Conservation (phyloP, 2,888 invertebrate species). For the Campoplex capitator region DNA sequence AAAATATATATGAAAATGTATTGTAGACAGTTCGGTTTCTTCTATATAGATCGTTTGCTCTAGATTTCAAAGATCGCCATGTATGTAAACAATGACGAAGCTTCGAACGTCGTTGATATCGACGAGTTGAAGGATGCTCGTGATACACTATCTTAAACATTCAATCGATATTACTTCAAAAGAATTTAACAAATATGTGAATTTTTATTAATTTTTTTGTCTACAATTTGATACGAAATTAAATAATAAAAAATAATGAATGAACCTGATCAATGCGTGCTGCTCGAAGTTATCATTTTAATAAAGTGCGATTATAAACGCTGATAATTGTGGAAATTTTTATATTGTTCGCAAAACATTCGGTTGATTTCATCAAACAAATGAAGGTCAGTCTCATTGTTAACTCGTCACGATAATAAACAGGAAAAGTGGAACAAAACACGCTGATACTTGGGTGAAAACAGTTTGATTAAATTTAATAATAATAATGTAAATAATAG, state of each 20-base stretch:
- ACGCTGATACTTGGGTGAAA: constrained; percentile 22
- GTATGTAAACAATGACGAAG: constrained; percentile 43
- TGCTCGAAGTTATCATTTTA: neutral
- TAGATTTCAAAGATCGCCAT: constrained; percentile 37
- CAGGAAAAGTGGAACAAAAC: constrained; percentile 15
- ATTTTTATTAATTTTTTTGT: neutral
- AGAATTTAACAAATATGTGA: neutral
- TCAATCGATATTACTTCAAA: neutral
- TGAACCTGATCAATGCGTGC: neutral
- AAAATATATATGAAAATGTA: neutral
- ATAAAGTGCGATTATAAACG: constrained; percentile 4
- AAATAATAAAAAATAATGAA: neutral
- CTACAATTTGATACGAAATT: neutral
- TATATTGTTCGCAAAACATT: constrained; percentile 22
- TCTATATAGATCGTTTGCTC: constrained; percentile 14
- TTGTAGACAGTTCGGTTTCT: neutral
- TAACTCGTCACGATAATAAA: neutral
- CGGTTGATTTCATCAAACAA: constrained; percentile 24
- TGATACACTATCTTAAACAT: neutral
- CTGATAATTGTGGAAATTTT: constrained; percentile 35
- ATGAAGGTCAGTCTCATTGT: constrained; percentile 15
- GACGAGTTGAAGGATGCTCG: neutral
- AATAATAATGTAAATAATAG: neutral
- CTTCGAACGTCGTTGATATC: constrained; percentile 30
- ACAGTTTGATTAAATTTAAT: constrained; percentile 48